phyloP scores from a whole-genome alignment of 2,113 vertebrate genomes.

The Pelusios castaneus region DNA sequence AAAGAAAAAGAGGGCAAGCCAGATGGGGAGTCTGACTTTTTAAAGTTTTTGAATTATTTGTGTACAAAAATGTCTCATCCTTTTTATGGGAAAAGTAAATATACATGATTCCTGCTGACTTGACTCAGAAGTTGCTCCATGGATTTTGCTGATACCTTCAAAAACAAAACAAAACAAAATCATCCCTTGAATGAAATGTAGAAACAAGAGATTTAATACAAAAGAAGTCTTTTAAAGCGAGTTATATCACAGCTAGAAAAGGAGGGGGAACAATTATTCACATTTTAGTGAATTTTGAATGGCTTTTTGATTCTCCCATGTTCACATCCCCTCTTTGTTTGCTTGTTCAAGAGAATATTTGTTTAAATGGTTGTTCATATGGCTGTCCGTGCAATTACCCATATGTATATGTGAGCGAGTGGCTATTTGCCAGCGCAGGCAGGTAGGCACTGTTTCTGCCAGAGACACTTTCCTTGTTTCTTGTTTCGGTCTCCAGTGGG shows the following conservation, averaged over 20 bases:
- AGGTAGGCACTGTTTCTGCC: background rate
- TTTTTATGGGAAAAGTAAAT: background rate
- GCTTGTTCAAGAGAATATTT: background rate
- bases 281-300: background rate
- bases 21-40: background rate
- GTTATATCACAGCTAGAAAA: background rate
- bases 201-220: background rate
- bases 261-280: background rate
- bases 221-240: background rate
- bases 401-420: background rate
- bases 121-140: background rate
- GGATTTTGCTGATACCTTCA: background rate
- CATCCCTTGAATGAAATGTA: background rate
- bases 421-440: background rate
- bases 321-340: background rate
- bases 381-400: background rate
- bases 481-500: background rate
- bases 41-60: background rate
- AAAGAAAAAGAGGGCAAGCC: background rate
- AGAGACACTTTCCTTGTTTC: background rate
- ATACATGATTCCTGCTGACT: background rate
- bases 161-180: background rate
- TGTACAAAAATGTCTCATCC: background rate
- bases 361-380: background rate
- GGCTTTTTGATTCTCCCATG: background rate